A percentile compares a stretch with the other conserved stretches of the same genome.
Conservation (phyloP, 2,113 vertebrate genomes). For the Morone chrysops region DNA sequence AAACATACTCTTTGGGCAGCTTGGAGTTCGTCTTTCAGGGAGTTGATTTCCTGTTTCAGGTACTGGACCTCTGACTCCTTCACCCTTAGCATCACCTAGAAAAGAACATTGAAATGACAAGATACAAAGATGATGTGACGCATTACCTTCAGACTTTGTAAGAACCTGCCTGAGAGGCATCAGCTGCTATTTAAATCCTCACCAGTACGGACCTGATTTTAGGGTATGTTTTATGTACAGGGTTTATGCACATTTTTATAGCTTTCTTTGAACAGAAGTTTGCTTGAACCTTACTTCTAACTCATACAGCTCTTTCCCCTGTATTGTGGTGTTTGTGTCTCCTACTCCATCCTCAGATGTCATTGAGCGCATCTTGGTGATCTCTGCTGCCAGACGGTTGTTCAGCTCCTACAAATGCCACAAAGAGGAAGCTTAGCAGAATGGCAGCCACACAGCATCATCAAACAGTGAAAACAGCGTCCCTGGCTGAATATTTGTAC, state of each 20-base stretch:
- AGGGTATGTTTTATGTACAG: not conserved
- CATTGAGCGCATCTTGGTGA: slow-evolving; percentile 88
- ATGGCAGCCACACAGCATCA: too few species aligned
- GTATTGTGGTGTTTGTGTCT: slow-evolving; percentile 75
- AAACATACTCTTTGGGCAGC: slow-evolving; percentile 83
- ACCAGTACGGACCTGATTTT: slow-evolving; percentile 2
- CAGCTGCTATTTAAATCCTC: slow-evolving; percentile 5
- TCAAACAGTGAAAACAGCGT: too few species aligned
- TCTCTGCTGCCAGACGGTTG: slow-evolving; percentile 87
- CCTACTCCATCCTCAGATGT: slow-evolving; percentile 78
- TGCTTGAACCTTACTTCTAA: slow-evolving; percentile 78
- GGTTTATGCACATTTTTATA: not conserved
- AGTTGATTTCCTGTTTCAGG: slow-evolving; percentile 89
- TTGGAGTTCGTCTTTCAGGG: slow-evolving; percentile 88
- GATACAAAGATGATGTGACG: too few species aligned
- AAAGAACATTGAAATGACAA: not conserved
- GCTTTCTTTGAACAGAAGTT: not conserved
- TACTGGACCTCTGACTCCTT: slow-evolving; percentile 90
- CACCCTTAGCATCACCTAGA: slow-evolving; percentile 87
- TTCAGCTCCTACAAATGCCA: slow-evolving; percentile 82
- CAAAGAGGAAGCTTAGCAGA: not conserved
- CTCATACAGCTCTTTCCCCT: slow-evolving; percentile 87
- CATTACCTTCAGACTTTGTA: not conserved
- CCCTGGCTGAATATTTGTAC: not conserved
- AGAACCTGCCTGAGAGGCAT: not conserved